Evolutionary conservation across 2,797 vertebrate species (phyloP), one percentile per base, ranked within the genome.

Genomic region (Psittacula echo): DNA sequence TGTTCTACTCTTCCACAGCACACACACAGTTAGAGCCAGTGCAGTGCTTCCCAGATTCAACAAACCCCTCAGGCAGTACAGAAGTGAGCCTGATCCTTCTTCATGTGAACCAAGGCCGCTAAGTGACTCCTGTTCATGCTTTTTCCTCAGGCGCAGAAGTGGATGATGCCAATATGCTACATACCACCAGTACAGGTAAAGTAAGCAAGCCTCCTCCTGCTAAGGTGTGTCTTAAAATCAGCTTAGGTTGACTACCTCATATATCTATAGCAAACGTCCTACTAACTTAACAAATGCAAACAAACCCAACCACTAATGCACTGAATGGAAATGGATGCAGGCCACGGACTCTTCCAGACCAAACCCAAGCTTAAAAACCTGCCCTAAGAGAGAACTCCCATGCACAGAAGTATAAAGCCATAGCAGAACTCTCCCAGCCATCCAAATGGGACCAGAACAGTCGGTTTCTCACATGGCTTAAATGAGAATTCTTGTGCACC

Each of bases 41-140:
- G 0, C 2, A 1, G 20, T n/a, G n/a, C 24, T 34, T 42, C 32
- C 42, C 6, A 13, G 22, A 37, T 19, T 53, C 60, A 68, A 45
- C 53, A 74, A 37, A 32, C 2, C 7, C 9, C 6, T 11, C 50
- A 24, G 13, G 58, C n/a, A 60, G 29, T 3, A 44, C 7, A 71
- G 27, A 45, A 74, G 76, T 0, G 1, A 71, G 16, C 13, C 19
- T 23, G n/a, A 78, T 22, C 23, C 12, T 29, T 79, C 42, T 13
- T 24, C 10, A 6, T 0, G 0, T 7, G 39, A 90, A 13, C 11
- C 0, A 1, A 54, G 32, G 27, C 1, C 1, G 1, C 19, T 20
- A 32, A 19, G 21, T 53, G 23, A 45, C 6, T 12, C 60, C 13
- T 6, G 22, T 8, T 56, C 30, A 19, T 2, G 2, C 24, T 80